phyloP scores from a whole-genome alignment of 2,797 vertebrate species.

The Anabas testudineus region DNA sequence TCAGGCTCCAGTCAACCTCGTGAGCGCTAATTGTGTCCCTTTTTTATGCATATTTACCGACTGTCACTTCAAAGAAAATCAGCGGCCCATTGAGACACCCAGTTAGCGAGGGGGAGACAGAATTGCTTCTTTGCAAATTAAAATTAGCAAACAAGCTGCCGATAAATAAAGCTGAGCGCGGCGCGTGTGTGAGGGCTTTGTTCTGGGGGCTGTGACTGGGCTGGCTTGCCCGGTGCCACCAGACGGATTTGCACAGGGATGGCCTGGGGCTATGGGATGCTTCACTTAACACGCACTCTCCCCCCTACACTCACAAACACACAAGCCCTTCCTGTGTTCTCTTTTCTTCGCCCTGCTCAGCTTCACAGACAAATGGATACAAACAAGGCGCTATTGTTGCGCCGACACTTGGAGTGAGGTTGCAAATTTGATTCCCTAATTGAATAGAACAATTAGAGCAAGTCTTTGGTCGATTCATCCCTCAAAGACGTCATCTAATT shows the following conservation, averaged over 20 bases:
- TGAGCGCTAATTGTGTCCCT: constrained; percentile 98
- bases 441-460: constrained; percentile 88
- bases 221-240: constrained; percentile 56
- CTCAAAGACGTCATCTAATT: constrained; percentile 88
- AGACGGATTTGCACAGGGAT: constrained; percentile 79
- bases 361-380: constrained; percentile 83
- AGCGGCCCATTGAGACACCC: constrained; percentile 96
- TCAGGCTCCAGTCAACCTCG: constrained; percentile 97
- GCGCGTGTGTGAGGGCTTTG: constrained; percentile 88
- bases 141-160: constrained; percentile 99
- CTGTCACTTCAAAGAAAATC: constrained; percentile 99
- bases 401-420: constrained; percentile 79
- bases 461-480: constrained; percentile 86
- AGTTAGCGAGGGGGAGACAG: constrained; percentile 88
- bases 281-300: constrained; percentile 67
- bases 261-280: constrained; percentile 79
- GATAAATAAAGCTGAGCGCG: constrained; percentile 97
- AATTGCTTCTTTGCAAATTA: constrained; percentile 98
- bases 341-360: constrained; percentile 69
- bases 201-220: constrained; percentile 85
- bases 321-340: constrained; percentile 58
- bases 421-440: constrained; percentile 87
- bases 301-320: neutral
- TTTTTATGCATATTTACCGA: constrained; percentile 99
- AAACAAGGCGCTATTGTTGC: constrained; percentile 85